Conservation (phyloP, 2,888 invertebrate genomes). For the Pollenia angustigena region DNA sequence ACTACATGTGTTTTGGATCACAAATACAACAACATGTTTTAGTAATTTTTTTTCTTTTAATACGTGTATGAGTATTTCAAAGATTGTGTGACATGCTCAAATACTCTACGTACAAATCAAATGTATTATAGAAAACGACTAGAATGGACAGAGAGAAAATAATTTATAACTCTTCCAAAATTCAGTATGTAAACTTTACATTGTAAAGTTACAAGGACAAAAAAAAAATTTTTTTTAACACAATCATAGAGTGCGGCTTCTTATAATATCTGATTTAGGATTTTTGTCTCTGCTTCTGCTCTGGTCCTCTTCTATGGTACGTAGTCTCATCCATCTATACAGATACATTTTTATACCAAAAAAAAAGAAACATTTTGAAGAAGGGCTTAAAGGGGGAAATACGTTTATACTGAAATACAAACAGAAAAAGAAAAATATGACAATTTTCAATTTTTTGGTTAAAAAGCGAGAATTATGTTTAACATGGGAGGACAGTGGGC, state of each 20-base stretch:
- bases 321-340: not conserved
- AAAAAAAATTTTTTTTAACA: not conserved
- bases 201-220: too few species aligned
- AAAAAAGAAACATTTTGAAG: not conserved
- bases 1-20: conserved; percentile 44
- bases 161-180: not conserved
- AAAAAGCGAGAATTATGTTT: conserved; percentile 8
- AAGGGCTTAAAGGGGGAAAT: conserved; percentile 19
- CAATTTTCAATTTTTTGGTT: conserved; percentile 7
- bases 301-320: not conserved
- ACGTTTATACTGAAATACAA: conserved; percentile 27
- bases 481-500: conserved; percentile 18
- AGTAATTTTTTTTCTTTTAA: not conserved
- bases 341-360: not conserved
- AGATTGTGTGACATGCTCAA: conserved; percentile 33
- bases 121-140: too few species aligned
- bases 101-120: conserved; percentile 12
- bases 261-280: too few species aligned
- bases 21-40: not conserved
- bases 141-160: too few species aligned
- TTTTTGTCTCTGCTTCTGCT: not conserved
- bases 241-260: too few species aligned
- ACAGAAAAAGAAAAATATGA: conserved; percentile 4
- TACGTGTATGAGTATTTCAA: conserved; percentile 11
- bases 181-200: too few species aligned